phyloP scores from a whole-genome alignment of 2,113 vertebrate genomes.

The Myiozetetes cayanensis region DNA sequence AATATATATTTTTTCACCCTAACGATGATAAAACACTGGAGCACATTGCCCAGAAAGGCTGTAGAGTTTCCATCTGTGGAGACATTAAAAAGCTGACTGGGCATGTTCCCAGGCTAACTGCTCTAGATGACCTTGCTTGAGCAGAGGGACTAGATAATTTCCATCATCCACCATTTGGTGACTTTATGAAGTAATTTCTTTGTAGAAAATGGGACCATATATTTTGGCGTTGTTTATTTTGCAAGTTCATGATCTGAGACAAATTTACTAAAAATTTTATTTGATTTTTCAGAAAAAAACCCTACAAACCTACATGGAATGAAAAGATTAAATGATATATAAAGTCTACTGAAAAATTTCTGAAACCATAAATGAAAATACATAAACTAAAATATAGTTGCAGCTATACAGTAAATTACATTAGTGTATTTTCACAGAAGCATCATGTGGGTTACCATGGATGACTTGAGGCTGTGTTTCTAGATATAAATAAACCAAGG shows the following conservation, averaged over 20 bases:
- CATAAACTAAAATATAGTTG: background rate
- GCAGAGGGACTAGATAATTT: background rate
- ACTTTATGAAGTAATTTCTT: background rate
- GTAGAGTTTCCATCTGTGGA: background rate
- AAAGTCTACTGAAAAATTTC: background rate
- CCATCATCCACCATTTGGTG: background rate
- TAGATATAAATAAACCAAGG: constrained; percentile 18
- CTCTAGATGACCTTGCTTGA: background rate
- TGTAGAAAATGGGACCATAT: background rate
- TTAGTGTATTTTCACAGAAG: background rate
- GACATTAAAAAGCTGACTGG: background rate
- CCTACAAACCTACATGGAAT: background rate
- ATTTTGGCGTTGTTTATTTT: background rate
- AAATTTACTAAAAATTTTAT: background rate
- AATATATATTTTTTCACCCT: background rate
- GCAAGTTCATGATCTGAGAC: background rate
- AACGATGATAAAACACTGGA: background rate
- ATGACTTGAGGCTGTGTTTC: constrained; percentile 4
- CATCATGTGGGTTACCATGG: background rate
- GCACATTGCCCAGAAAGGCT: background rate
- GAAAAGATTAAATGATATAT: background rate
- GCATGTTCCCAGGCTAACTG: background rate
- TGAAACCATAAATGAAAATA: background rate
- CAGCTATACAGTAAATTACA: background rate
- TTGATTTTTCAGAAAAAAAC: background rate